Evolutionary conservation across 2,888 invertebrate species (phyloP).

Genomic region (Pardosa pseudoannulata): DNA sequence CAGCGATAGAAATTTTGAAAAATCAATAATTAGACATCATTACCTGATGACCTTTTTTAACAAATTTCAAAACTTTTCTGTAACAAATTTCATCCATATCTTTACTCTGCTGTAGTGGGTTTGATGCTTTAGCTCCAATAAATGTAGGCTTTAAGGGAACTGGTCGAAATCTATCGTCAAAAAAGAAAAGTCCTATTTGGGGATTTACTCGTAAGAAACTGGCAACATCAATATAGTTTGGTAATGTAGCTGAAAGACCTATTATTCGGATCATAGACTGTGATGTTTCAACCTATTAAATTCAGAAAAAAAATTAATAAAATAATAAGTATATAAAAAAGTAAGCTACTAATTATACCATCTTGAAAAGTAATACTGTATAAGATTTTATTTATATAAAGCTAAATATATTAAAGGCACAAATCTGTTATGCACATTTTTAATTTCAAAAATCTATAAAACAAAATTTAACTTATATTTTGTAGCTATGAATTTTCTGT

Average conservation of each 20-base stretch:
- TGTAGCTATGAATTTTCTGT: too few relatives aligned
- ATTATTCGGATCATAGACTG: conserved; percentile 86
- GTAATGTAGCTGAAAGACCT: conserved; percentile 96
- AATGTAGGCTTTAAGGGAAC: conserved; percentile 95
- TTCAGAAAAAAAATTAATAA: neutral
- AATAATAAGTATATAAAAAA: too few relatives aligned
- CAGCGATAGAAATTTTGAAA: too few relatives aligned
- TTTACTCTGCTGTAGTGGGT: conserved; percentile 82
- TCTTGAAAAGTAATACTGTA: too few relatives aligned
- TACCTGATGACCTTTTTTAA: conserved; percentile 92
- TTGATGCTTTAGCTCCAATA: conserved; percentile 87
- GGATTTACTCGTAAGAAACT: conserved; percentile 95
- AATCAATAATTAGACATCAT: conserved; percentile 19
- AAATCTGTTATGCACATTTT: too few relatives aligned
- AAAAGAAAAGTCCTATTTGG: conserved; percentile 92
- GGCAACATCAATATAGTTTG: conserved; percentile 98
- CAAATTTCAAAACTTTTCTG: conserved; percentile 91
- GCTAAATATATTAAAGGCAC: too few relatives aligned
- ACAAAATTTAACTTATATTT: too few relatives aligned
- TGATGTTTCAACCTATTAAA: conserved; percentile 85
- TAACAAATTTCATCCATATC: conserved; percentile 96
- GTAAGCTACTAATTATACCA: too few relatives aligned
- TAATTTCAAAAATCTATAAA: too few relatives aligned
- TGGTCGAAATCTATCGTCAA: conserved; percentile 94
- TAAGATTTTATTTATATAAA: too few relatives aligned